Percentiles rank a stretch among this genome's conserved stretches.
Evolutionary conservation across 2,888 invertebrate species (phyloP).

Genomic region (Plebejus argus): DNA sequence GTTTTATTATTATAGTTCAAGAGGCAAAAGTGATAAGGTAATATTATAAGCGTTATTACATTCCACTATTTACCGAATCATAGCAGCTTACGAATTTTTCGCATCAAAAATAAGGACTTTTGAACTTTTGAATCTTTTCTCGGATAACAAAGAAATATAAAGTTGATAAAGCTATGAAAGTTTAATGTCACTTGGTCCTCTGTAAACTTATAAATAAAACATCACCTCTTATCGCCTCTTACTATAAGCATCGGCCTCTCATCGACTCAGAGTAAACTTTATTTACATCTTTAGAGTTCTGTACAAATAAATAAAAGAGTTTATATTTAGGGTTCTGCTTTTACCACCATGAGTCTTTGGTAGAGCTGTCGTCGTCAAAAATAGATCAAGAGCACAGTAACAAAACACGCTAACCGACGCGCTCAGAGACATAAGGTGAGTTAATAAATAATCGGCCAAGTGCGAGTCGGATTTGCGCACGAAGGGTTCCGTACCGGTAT

Average conservation of each 20-base stretch:
- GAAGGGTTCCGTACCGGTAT: too few relatives aligned
- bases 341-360: not conserved
- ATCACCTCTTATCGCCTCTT: slow-evolving; percentile 51
- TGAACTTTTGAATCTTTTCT: not conserved
- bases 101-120: not conserved
- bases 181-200: slow-evolving; percentile 56
- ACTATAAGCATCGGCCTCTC: slow-evolving; percentile 54
- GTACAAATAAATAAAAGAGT: not conserved
- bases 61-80: not conserved
- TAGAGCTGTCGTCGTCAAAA: too few relatives aligned
- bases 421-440: too few relatives aligned
- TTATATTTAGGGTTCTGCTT: not conserved
- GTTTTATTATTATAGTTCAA: too few relatives aligned
- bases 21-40: too few relatives aligned
- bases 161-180: slow-evolving; percentile 63
- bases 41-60: not conserved
- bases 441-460: too few relatives aligned
- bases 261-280: slow-evolving; percentile 22
- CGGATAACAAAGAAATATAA: slow-evolving; percentile 12
- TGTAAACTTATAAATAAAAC: slow-evolving; percentile 64
- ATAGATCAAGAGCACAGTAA: too few relatives aligned
- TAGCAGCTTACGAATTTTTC: not conserved
- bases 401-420: too few relatives aligned
- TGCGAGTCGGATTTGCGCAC: too few relatives aligned
- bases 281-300: slow-evolving; percentile 6